Evolutionary conservation across 1,140 invertebrate species (phyloP), one percentile per base, ranked within the genome.

Genomic region (Acromyrmex charruanus): DNA sequence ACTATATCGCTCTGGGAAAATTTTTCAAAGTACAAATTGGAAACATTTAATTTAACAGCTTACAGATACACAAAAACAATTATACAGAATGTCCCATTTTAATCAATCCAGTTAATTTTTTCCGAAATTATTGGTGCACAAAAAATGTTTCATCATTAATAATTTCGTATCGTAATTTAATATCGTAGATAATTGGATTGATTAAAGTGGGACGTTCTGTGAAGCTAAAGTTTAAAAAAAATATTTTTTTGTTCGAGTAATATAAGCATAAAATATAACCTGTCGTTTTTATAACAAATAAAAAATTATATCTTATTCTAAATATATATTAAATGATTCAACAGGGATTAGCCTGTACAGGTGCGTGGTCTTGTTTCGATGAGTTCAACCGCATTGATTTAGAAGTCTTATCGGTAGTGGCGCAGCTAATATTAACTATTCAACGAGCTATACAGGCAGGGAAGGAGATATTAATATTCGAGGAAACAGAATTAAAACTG

Each of bases 351-450:
- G 98, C 98, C 3, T 98, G 98, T 0, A 99, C 98, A 92, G 99
- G 99, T 10, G 98, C 99, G 1, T 99, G 99, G 99, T 98, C 98
- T 0, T 99, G 99, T 94, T 99, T 99, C 93, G 99, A 99, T 93
- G 99, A 99, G 95, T 99, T 99, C 94, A 98, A 98, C 93, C 96
- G 97, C 14, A 98, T 98, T 86, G 97, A 98, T 92, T 93, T 98
- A 51, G 97, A 98, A 94, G 99, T 99, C 58, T 93, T 99, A 44
- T 99, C 99, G 0, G 98, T 99, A 2, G 98, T 99, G 3, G 98
- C 98, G 0, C 98, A 99, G 94, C 98, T 99, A 95, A 97, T 98
- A 85, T 93, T 97, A 3, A 97, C 97, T 1, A 97, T 98, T 84
- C 97, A 97, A 92, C 94, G 97, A 93, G 97, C 97, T 51, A 98